phyloP scores from a whole-genome alignment of 2,113 vertebrate species.

The Microtus richardsoni region DNA sequence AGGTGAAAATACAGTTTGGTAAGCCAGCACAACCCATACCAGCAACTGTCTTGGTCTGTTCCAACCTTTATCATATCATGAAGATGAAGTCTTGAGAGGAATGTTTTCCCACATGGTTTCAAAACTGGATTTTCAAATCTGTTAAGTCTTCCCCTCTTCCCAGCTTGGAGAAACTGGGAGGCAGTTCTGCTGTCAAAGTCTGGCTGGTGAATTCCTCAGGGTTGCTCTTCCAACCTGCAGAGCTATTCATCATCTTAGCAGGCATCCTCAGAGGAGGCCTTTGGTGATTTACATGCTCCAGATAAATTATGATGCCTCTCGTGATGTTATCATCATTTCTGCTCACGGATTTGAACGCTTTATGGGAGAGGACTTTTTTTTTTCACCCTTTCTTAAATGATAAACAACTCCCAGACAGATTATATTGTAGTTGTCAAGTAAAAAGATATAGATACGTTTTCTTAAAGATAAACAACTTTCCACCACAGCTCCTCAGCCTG shows the following conservation, averaged over 20 bases:
- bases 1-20: background rate
- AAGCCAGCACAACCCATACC: background rate
- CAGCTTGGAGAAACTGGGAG: conserved; percentile 61
- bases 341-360: conserved; percentile 75
- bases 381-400: conserved; percentile 80
- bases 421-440: conserved; percentile 82
- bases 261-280: conserved; percentile 68
- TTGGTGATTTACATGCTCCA: conserved; percentile 76
- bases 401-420: conserved; percentile 82
- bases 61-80: background rate
- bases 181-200: conserved; percentile 58
- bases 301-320: conserved; percentile 80
- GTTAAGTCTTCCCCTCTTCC: conserved; percentile 72
- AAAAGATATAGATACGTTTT: conserved; percentile 81
- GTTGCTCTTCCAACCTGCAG: background rate
- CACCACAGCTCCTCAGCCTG: conserved; percentile 56
- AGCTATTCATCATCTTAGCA: conserved; percentile 71
- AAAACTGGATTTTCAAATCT: conserved; percentile 57
- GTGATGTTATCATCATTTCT: conserved; percentile 80
- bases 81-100: conserved; percentile 1
- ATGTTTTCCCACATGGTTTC: conserved; percentile 67
- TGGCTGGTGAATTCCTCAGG: conserved; percentile 71
- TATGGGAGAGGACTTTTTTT: conserved; percentile 76
- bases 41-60: background rate
- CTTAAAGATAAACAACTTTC: conserved; percentile 79